These are phyloP conservation scores for Archips xylosteana DNA, from an alignment of 2,888 invertebrate genomes.

Conservation along the genomic window DNA sequence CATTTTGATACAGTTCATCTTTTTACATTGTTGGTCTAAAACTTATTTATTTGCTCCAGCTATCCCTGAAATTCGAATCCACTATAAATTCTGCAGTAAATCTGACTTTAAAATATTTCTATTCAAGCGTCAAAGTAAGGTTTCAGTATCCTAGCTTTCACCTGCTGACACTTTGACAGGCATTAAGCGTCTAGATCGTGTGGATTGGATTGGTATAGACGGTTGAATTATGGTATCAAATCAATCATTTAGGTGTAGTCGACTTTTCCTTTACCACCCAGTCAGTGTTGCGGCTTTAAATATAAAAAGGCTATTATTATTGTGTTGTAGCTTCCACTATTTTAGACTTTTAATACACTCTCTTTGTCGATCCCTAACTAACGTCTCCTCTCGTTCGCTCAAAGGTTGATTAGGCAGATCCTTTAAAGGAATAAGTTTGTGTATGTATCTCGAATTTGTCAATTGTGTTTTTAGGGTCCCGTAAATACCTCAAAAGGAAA, in stretches of 20 bases:
- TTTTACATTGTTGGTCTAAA: neutral
- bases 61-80: neutral
- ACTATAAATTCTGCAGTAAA: neutral
- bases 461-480: too few species aligned
- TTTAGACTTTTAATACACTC: too few species aligned
- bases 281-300: too few species aligned
- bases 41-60: neutral
- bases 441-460: too few species aligned
- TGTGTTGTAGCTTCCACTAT: too few species aligned
- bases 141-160: neutral
- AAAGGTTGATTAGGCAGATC: too few species aligned
- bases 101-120: neutral
- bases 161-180: neutral
- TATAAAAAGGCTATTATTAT: too few species aligned
- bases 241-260: neutral
- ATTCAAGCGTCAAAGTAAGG: neutral
- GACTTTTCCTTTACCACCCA: too few species aligned
- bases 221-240: neutral
- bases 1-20: neutral
- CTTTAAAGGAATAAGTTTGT: too few species aligned
- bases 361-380: too few species aligned
- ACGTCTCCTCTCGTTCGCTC: too few species aligned
- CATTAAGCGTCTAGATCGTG: neutral
- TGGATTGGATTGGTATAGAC: neutral
- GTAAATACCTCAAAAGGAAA: too few species aligned